phyloP scores from a whole-genome alignment of 2,797 vertebrate species.

The Vipera latastei region DNA sequence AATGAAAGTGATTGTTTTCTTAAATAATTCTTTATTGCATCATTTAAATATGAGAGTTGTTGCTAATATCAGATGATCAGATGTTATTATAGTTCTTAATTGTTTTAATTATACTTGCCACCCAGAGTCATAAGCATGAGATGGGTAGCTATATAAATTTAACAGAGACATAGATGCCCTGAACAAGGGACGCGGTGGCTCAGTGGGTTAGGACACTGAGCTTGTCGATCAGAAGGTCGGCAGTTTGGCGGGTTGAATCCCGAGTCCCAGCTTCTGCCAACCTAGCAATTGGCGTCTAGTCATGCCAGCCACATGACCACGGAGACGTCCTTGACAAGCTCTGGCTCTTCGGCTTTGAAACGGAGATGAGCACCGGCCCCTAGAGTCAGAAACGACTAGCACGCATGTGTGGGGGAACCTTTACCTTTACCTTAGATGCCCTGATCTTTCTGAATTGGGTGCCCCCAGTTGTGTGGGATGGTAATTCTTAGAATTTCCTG shows the following conservation, averaged over 20 bases:
- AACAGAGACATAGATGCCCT: not conserved
- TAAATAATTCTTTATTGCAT: not conserved
- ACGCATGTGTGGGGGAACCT: no score
- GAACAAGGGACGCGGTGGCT: not conserved
- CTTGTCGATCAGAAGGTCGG: no score
- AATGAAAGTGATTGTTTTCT: not conserved
- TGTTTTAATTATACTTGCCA: not conserved
- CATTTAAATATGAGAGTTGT: not conserved
- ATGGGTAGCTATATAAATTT: not conserved
- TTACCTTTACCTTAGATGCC: not conserved
- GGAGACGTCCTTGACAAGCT: no score
- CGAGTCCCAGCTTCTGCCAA: no score
- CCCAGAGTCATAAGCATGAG: not conserved
- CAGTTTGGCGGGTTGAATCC: no score
- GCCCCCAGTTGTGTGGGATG: not conserved
- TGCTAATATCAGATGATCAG: not conserved
- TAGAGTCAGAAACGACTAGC: no score
- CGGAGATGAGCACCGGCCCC: no score
- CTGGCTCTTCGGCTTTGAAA: no score
- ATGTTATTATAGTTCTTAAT: not conserved
- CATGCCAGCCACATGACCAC: no score
- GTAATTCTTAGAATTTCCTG: not conserved
- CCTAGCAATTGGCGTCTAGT: no score
- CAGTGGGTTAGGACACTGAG: no score
- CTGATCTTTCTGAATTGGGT: not conserved